Evolutionary conservation across 2,888 invertebrate genomes (phyloP), one percentile per base, ranked within the genome.

Genomic region (Dascillus cervinus): DNA sequence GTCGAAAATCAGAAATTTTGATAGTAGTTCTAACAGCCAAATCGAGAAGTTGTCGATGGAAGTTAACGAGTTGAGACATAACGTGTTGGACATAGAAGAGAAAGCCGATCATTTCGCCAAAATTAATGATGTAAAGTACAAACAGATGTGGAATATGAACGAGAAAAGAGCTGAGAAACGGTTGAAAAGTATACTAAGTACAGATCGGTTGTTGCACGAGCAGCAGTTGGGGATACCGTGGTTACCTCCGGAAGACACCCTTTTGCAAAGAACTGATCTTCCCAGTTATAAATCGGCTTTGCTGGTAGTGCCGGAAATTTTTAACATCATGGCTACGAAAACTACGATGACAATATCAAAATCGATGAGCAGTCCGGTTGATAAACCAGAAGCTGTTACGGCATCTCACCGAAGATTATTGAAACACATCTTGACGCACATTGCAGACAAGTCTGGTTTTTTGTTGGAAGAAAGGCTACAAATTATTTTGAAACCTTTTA

Each of bases 391-490:
- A 11, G 38, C 17, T 2, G 41, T 46, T 24, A 46, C 38, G 5
- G n/a, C n/a, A n/a, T n/a, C n/a, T n/a, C n/a, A n/a, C n/a, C n/a
- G n/a, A n/a, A n/a, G n/a, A n/a, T 44, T 75, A 50, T 58, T 83
- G 30, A 71, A 72, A 17, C 76, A 76, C 43, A 74, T 86, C 41
- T 61, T 85, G 11, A 70, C 72, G 34, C 66, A 77, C 34, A 72
- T 86, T 17, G 73, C 83, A 0, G 78, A 83, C 49, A 77, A 79
- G 37, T 77, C 81, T 0, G 82, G 80, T 4, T 86, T 86, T 60
- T 61, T 87, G 13, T 72, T 86, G 1, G 87, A 87, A 58, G 75
- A 80, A 39, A 73, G 76, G 29, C 57, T 88, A 8, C 63, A 75
- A 8, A 66, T 67, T 31, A 69, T 87, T 10, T 66, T 88, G 3